These are phyloP conservation scores for Drosophila burlai DNA, from an alignment of 1,140 invertebrate genomes.

Conservation along the genomic window DNA sequence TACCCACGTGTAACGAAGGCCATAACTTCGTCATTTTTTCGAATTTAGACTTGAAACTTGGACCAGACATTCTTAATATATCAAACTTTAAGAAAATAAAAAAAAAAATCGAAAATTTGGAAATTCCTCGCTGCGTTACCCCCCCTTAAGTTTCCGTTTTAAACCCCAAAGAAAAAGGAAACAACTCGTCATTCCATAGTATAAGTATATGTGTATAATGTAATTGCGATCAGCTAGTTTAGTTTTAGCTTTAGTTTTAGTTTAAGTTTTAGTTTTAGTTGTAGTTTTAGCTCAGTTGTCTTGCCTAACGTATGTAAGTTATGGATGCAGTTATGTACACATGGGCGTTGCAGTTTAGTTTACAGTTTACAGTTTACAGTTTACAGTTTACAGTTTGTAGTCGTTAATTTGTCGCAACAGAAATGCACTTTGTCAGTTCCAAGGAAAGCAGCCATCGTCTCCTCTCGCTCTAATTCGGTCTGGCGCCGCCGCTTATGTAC, in stretches of 20 bases:
- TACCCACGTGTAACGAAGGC: too few species aligned
- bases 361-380: conserved; percentile 44
- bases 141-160: too few species aligned
- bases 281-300: conserved; percentile 44
- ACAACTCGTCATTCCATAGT: conserved; percentile 14
- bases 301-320: conserved; percentile 68
- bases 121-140: too few species aligned
- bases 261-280: conserved; percentile 39
- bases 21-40: too few species aligned
- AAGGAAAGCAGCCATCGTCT: conserved; percentile 39
- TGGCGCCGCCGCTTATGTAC: conserved; percentile 30
- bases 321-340: conserved; percentile 63
- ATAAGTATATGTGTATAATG: conserved; percentile 53
- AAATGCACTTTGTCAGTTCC: conserved; percentile 71
- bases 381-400: conserved; percentile 44
- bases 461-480: conserved; percentile 25
- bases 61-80: too few species aligned
- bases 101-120: too few species aligned
- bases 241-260: conserved; percentile 27
- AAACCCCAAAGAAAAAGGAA: neutral
- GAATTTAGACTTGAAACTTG: too few species aligned
- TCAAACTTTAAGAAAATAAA: too few species aligned
- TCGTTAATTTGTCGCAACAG: conserved; percentile 44
- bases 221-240: conserved; percentile 57
- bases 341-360: conserved; percentile 65